These are phyloP conservation scores for Synanceia verrucosa DNA, from an alignment of 2,797 vertebrate species.

Conservation along the genomic window DNA sequence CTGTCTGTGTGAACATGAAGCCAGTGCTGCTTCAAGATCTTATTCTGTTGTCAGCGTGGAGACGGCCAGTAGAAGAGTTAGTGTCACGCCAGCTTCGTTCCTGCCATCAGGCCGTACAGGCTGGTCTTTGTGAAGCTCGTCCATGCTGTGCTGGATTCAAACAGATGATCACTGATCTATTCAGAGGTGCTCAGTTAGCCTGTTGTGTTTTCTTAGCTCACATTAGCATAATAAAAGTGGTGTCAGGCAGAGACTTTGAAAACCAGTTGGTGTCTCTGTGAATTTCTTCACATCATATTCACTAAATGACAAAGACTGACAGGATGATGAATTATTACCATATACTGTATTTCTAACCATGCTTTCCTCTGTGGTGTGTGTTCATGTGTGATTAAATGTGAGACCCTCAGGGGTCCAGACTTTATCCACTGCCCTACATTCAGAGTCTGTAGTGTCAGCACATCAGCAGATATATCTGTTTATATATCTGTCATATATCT, in stretches of 20 bases:
- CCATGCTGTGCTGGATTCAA: slow-evolving; percentile 25
- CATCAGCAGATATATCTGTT: slow-evolving; percentile 21
- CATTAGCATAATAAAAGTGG: slow-evolving; percentile 45
- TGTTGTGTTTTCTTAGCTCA: slow-evolving; percentile 14
- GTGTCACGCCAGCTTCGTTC: not conserved
- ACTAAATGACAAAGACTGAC: not conserved
- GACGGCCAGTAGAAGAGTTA: not conserved
- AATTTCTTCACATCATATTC: not conserved
- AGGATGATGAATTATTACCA: not conserved
- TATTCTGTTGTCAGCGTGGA: slow-evolving; percentile 1
- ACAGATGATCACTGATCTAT: slow-evolving; percentile 44
- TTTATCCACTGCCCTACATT: slow-evolving; percentile 48
- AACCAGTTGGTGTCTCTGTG: slow-evolving; percentile 14
- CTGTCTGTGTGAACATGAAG: slow-evolving; percentile 42
- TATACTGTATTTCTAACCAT: not conserved
- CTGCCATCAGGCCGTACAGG: not conserved
- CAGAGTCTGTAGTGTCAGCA: slow-evolving; percentile 1
- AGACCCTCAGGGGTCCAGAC: slow-evolving; percentile 26
- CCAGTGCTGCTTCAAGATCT: slow-evolving; percentile 13
- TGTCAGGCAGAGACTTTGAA: slow-evolving; percentile 28
- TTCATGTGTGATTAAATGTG: slow-evolving; percentile 35
- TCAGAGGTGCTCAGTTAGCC: slow-evolving; percentile 29
- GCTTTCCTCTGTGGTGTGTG: not conserved
- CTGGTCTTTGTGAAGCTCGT: slow-evolving; percentile 9
- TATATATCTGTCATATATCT: no score